Evolutionary conservation across 2,797 vertebrate genomes (phyloP), one percentile per base, ranked within the genome.

Genomic region (Leptatherina wallacei): DNA sequence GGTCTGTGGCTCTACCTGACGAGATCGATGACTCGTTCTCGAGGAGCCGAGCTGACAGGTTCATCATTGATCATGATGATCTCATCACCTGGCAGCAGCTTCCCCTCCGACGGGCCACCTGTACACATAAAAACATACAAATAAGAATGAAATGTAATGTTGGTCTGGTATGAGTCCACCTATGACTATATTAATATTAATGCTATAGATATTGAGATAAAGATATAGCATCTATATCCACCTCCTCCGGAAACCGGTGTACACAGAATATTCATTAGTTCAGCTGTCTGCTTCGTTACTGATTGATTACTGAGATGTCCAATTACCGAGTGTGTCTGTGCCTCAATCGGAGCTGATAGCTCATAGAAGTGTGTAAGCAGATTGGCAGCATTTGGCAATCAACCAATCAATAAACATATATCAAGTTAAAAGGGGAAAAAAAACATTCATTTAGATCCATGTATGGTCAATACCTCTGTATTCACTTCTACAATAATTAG

Each of bases 61-160:
- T 98, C 97, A 59, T 97, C 96, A 64, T 98, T 97, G 90, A 98
- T 98, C 97, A 97, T 96, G 90, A 98, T 95, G 92, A 98, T 98
- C 90, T 98, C 97, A 87, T 98, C 97, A 74, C 97, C 96, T 0
- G 97, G 96, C 87, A 98, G 92, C 87, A 98, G 95, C 86, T 95
- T 98, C 85, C 96, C 96, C 92, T 98, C 97, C 0, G 97, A 98
- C 2, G 97, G 97, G 78, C 97, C 97, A 18, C 97, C 97, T 94
- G 33, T 16, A 65, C 6, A 10, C 47, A 75, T 29, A 73, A 32
- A 75, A 30, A 69, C 70, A 69, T n/a, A 33, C 63, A 81, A 33
- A 69, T 22, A 61, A 57, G 36, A 38, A 38, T 38, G 11, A 11
- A 12, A 38, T 38, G 13, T 40, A 1, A 3, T 3, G 16, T 5